These are phyloP conservation scores for Nyctibius grandis DNA, from an alignment of 2,797 vertebrate species.

Conservation along the genomic window DNA sequence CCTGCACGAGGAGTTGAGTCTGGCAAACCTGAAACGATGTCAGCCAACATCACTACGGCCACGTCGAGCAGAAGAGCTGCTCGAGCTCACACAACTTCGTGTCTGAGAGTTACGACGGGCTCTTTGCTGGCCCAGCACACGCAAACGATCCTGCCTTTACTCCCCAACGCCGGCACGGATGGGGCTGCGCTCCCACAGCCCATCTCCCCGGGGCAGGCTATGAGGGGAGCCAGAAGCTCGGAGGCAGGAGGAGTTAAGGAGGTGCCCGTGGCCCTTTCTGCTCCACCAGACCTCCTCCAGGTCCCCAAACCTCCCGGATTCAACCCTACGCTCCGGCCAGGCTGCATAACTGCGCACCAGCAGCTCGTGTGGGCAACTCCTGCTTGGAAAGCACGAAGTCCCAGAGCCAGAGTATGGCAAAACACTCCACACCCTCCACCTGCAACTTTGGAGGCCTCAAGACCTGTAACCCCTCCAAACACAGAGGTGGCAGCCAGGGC, in stretches of 20 bases:
- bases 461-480: not conserved
- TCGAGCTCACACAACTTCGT: no score
- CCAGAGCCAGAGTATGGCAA: not conserved
- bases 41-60: not conserved
- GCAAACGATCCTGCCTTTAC: no score
- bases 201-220: not conserved
- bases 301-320: not conserved
- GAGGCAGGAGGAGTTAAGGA: rapidly evolving
- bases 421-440: not conserved
- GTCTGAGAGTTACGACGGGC: no score
- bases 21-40: not conserved
- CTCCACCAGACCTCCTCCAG: not conserved
- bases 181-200: not conserved
- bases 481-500: not conserved
- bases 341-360: not conserved
- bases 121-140: no score
- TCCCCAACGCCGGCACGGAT: not conserved
- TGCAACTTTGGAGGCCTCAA: no score
- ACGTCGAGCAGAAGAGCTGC: no score
- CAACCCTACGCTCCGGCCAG: rapidly evolving
- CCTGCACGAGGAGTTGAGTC: no score
- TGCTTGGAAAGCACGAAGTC: not conserved
- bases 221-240: not conserved
- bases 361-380: no score
- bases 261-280: no score